phyloP scores from a whole-genome alignment of 2,113 vertebrate genomes.

The Psilopogon haemacephalus region DNA sequence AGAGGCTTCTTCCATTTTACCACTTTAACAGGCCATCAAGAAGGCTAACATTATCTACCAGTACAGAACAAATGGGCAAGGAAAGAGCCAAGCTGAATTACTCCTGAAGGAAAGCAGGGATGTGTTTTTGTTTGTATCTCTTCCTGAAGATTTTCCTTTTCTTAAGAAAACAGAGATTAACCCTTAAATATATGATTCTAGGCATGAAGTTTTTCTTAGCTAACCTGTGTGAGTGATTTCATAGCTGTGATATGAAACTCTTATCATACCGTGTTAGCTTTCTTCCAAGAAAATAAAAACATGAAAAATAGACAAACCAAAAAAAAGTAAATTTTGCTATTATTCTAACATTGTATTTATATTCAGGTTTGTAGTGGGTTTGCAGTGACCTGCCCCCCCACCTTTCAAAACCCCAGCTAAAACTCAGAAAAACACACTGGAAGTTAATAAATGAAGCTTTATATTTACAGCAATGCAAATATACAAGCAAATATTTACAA shows the following conservation, averaged over 20 bases:
- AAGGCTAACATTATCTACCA: background rate
- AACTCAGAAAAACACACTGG: too few species aligned
- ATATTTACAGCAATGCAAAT: too few species aligned
- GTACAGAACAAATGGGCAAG: background rate
- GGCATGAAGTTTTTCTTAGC: background rate
- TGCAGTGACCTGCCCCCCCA: too few species aligned
- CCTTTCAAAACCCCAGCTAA: too few species aligned
- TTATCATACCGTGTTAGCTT: background rate
- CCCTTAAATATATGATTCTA: background rate
- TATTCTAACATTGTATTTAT: background rate
- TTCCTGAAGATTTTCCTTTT: background rate
- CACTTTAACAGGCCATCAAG: background rate
- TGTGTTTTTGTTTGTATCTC: background rate
- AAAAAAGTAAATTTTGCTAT: rapidly evolving
- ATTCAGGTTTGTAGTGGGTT: too few species aligned
- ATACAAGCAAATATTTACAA: too few species aligned
- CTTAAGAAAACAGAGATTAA: background rate
- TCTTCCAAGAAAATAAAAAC: background rate
- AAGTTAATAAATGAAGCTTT: too few species aligned
- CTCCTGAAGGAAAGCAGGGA: background rate
- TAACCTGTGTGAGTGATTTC: background rate
- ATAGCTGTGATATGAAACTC: background rate
- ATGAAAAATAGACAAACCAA: too few species aligned
- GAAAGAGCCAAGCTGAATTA: background rate
- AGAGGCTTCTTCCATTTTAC: background rate